Percentiles rank a stretch among this genome's conserved stretches.
Evolutionary conservation across 2,888 invertebrate species (phyloP).

Genomic region (Metellina segmentata): DNA sequence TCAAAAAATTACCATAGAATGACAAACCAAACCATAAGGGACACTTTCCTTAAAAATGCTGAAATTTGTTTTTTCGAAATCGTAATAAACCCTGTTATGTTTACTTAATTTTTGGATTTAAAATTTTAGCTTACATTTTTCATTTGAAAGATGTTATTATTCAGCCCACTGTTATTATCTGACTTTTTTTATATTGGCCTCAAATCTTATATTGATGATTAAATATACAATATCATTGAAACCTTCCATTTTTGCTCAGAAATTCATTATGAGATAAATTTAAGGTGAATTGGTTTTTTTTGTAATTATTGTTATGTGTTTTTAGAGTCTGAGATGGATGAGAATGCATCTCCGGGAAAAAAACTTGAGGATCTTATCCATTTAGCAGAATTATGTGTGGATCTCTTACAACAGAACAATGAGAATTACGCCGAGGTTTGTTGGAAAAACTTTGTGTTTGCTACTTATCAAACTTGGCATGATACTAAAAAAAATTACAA

Average conservation of each 20-base stretch:
- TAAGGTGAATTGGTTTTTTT: too few species aligned
- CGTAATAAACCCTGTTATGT: too few species aligned
- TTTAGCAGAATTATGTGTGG: constrained; percentile 98
- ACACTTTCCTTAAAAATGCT: too few species aligned
- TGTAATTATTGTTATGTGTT: not conserved
- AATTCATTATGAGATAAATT: not conserved
- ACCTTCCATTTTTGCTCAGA: not conserved
- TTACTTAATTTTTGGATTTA: too few species aligned
- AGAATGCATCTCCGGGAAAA: constrained; percentile 87
- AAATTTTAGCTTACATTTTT: too few species aligned
- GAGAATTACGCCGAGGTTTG: constrained; percentile 99
- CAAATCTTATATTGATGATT: too few species aligned
- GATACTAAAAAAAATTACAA: not conserved
- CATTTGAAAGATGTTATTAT: too few species aligned
- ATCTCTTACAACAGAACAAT: constrained; percentile 98
- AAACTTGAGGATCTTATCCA: constrained; percentile 98
- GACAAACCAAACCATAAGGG: too few species aligned
- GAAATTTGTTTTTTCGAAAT: too few species aligned
- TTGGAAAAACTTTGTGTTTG: constrained; percentile 48
- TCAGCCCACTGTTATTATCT: too few species aligned
- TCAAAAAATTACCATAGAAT: too few species aligned
- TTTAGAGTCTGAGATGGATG: constrained; percentile 76
- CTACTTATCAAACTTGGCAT: not conserved
- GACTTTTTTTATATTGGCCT: too few species aligned
- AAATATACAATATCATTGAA: not conserved